Conservation (phyloP, 2,113 vertebrate species). For the Catharus minimus region DNA sequence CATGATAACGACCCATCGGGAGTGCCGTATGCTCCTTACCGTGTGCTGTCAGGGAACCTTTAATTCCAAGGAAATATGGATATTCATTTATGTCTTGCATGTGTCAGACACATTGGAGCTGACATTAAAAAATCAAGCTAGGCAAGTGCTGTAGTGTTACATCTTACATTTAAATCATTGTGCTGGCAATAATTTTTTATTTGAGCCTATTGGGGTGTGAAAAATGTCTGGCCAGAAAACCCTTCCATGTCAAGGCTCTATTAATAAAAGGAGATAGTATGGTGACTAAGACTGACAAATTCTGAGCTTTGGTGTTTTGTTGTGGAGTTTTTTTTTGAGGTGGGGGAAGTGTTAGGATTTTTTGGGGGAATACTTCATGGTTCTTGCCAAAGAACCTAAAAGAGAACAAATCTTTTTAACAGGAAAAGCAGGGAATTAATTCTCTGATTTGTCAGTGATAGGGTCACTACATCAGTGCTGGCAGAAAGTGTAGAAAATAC, state of each 20-base stretch:
- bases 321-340: background rate
- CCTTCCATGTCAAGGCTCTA: constrained; percentile 22
- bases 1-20: background rate
- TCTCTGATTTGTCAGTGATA: background rate
- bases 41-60: constrained; percentile 24
- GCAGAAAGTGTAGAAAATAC: background rate
- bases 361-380: background rate
- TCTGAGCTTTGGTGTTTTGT: background rate
- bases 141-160: constrained; percentile 50
- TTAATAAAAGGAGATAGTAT: constrained; percentile 37
- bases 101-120: constrained; percentile 53
- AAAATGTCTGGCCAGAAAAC: constrained; percentile 62
- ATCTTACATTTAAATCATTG: constrained; percentile 59
- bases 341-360: background rate
- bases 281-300: background rate
- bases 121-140: constrained; percentile 51
- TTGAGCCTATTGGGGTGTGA: constrained; percentile 59
- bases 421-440: background rate
- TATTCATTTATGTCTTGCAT: constrained; percentile 49
- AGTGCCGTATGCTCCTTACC: background rate
- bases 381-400: constrained; percentile 5
- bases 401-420: constrained; percentile 13
- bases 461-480: background rate
- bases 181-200: constrained; percentile 62
- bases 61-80: constrained; percentile 53